phyloP scores from a whole-genome alignment of 2,113 vertebrate species.

The Butorides virescens region DNA sequence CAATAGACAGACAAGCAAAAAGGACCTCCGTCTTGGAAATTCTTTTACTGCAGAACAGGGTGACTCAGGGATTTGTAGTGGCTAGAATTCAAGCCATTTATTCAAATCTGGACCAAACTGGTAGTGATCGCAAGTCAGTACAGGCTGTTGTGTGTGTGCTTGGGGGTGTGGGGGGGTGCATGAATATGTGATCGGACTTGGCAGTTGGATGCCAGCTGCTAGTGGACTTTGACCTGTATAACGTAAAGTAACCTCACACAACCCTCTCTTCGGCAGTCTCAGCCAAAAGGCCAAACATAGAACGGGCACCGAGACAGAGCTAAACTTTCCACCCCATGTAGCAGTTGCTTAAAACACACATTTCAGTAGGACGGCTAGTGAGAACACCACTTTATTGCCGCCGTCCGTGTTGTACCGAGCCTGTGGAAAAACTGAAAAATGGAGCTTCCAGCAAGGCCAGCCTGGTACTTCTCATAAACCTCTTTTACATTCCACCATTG shows the following conservation, averaged over 20 bases:
- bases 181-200: neutral
- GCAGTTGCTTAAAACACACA: neutral
- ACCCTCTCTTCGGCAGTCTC: neutral
- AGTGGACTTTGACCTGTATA: neutral
- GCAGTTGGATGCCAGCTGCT: neutral
- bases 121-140: neutral
- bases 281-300: constrained; percentile 15
- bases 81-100: neutral
- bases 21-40: neutral
- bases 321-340: constrained; percentile 45
- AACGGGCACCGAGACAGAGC: neutral
- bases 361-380: neutral
- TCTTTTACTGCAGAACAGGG: neutral
- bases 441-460: constrained; percentile 13
- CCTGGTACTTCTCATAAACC: constrained; percentile 26
- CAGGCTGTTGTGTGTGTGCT: neutral
- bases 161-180: neutral
- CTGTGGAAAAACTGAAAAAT: constrained; percentile 57
- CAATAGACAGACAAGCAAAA: neutral
- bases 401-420: neutral
- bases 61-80: constrained; percentile 36
- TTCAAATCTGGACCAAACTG: neutral
- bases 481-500: neutral
- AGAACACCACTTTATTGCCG: neutral
- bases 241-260: constrained; percentile 24